Conservation (phyloP, 2,797 vertebrate genomes). For the Trichosurus vulpecula region DNA sequence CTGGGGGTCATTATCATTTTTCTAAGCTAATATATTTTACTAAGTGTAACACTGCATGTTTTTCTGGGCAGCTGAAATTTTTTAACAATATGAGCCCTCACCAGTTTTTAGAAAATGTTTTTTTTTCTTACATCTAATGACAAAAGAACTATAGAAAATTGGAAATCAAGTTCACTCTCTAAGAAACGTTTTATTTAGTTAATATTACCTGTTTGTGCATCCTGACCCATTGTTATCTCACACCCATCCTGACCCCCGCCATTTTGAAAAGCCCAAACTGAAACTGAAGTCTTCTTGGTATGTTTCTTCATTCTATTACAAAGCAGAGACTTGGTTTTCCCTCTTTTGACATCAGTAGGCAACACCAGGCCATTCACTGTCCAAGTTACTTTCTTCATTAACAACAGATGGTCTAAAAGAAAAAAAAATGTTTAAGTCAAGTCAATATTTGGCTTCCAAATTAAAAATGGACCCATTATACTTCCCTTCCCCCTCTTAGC, state of each 20-base stretch:
- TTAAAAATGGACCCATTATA: conserved; percentile 71
- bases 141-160: conserved; percentile 24
- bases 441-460: conserved; percentile 84
- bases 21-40: conserved; percentile 21
- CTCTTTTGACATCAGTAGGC: conserved; percentile 74
- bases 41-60: background rate
- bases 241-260: conserved; percentile 65
- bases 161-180: conserved; percentile 29
- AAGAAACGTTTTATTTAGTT: background rate
- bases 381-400: conserved; percentile 81
- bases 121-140: background rate
- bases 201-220: conserved; percentile 77
- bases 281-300: conserved; percentile 61
- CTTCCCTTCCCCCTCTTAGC: conserved; percentile 62
- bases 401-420: conserved; percentile 85
- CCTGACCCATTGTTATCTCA: conserved; percentile 66
- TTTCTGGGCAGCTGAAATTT: conserved; percentile 25
- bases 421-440: conserved; percentile 68
- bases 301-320: conserved; percentile 72
- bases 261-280: conserved; percentile 79
- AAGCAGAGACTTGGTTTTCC: conserved; percentile 74
- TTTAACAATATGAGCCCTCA: conserved; percentile 19
- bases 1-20: conserved; percentile 7
- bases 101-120: background rate
- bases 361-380: conserved; percentile 77